Evolutionary conservation across 2,888 invertebrate genomes (phyloP).

Genomic region (Drosophila aldrichi): DNA sequence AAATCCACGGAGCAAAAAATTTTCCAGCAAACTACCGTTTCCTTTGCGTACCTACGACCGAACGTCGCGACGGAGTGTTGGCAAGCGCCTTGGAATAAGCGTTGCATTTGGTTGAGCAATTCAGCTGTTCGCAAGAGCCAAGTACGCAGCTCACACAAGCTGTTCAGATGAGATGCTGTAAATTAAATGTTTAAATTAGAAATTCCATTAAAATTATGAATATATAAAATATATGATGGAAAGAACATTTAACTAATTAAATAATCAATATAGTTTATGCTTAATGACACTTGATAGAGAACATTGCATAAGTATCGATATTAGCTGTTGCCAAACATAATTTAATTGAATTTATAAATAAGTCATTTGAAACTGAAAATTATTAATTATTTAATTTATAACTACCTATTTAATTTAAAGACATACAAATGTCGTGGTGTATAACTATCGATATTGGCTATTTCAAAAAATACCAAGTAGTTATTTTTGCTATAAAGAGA

Average conservation of each 20-base stretch:
- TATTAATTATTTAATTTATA: too few relatives aligned
- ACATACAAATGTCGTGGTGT: not conserved
- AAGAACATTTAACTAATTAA: not conserved
- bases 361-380: too few relatives aligned
- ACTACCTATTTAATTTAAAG: too few relatives aligned
- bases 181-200: not conserved
- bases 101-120: conserved; percentile 46
- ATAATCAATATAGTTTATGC: not conserved
- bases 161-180: not conserved
- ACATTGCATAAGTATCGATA: conserved; percentile 5
- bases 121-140: conserved; percentile 43
- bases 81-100: conserved; percentile 33
- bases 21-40: conserved; percentile 57
- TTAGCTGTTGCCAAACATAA: too few relatives aligned
- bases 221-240: not conserved
- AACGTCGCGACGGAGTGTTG: conserved; percentile 59
- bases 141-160: conserved; percentile 17
- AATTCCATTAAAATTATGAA: not conserved
- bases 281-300: not conserved
- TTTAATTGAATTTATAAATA: too few relatives aligned
- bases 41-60: conserved; percentile 58
- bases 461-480: not conserved
- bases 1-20: conserved; percentile 55
- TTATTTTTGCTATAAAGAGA: too few relatives aligned
- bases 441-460: not conserved